A percentile compares a stretch with the other conserved stretches of the same genome.
Conservation (phyloP, 1,140 invertebrate genomes). For the Hyles euphorbiae region DNA sequence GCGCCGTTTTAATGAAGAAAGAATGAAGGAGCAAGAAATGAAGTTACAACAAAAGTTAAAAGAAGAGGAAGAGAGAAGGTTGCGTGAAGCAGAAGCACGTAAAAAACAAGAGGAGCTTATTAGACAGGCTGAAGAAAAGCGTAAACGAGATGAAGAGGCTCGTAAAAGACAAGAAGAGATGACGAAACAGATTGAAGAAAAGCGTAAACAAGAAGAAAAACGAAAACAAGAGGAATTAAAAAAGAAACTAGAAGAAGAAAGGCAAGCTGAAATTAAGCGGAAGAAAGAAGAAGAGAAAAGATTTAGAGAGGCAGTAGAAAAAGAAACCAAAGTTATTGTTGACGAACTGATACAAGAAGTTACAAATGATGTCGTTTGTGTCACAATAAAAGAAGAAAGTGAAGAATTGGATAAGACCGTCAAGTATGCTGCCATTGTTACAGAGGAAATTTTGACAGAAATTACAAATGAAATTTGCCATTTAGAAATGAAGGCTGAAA, state of each 20-base stretch:
- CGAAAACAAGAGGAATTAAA: conserved; percentile 59
- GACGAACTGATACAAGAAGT: conserved; percentile 63
- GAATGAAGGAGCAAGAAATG: conserved; percentile 26
- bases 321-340: conserved; percentile 53
- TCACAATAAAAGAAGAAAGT: conserved; percentile 60
- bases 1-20: conserved; percentile 27
- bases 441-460: conserved; percentile 65
- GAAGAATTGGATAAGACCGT: conserved; percentile 55
- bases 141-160: conserved; percentile 46
- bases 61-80: conserved; percentile 21
- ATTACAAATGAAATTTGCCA: conserved; percentile 68
- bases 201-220: conserved; percentile 45
- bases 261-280: conserved; percentile 42
- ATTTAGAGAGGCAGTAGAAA: conserved; percentile 59
- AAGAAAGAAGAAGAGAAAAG: conserved; percentile 60
- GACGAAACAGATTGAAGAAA: conserved; percentile 38
- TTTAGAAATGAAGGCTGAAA: conserved; percentile 69
- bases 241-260: conserved; percentile 62
- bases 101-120: conserved; percentile 40
- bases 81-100: conserved; percentile 29
- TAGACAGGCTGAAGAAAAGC: conserved; percentile 41
- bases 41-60: conserved; percentile 23
- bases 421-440: conserved; percentile 54
- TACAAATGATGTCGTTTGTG: conserved; percentile 48
- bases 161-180: conserved; percentile 42